These are phyloP conservation scores for Merops nubicus DNA, from an alignment of 2,113 vertebrate species.

Conservation along the genomic window DNA sequence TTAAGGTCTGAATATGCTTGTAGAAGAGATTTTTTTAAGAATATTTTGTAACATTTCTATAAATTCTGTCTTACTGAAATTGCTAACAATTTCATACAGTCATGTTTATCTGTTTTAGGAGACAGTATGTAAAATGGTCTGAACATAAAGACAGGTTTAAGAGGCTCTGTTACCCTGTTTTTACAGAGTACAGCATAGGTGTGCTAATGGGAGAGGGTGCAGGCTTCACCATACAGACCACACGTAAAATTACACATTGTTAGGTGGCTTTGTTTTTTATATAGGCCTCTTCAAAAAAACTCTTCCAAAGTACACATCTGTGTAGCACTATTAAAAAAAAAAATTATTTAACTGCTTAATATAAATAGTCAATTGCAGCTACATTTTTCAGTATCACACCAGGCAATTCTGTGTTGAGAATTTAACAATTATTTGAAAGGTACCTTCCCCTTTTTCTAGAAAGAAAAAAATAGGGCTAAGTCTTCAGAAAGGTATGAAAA, in stretches of 20 bases:
- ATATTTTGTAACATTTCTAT: neutral
- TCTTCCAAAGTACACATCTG: neutral
- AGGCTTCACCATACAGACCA: neutral
- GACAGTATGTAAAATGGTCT: conserved; percentile 56
- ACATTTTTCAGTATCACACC: neutral
- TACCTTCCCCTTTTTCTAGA: neutral
- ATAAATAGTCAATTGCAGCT: neutral
- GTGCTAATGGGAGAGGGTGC: neutral
- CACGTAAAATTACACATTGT: neutral
- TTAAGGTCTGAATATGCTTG: neutral
- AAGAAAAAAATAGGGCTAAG: neutral
- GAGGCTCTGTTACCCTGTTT: neutral
- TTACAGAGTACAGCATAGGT: neutral
- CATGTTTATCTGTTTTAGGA: neutral
- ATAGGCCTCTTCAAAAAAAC: neutral
- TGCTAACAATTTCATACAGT: neutral
- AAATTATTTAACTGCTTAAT: neutral
- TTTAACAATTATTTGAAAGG: neutral
- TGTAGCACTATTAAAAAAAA: too few species aligned
- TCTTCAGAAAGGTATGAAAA: neutral
- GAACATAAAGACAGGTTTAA: conserved; percentile 37
- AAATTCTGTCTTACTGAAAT: neutral
- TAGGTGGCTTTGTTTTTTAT: too few species aligned
- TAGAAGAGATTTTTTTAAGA: neutral
- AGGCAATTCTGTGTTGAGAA: neutral